Base-by-base conservation (phyloP, 1,140 invertebrate species). In the Pissodes strobi region DNA sequence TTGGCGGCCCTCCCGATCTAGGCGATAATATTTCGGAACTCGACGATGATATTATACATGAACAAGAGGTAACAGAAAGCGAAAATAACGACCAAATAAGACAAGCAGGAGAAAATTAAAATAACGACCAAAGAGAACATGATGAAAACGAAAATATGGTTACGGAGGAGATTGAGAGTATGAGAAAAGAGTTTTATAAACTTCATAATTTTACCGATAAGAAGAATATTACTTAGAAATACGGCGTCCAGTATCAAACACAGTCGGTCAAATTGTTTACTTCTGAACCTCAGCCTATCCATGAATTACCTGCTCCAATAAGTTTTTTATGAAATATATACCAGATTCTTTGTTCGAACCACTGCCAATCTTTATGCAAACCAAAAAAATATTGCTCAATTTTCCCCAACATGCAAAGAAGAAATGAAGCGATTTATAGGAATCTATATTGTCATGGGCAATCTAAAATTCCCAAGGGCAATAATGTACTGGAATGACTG, bases 361-460 rank as follows among this genome's bases (percentile, higher is more conserved):
- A 30, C 22, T 30, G 23, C 51, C 15, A 53, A 53, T 53, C 15
- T 53, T 2, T 53, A 53, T 30, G 51, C 51, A 27, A 53, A 13
- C 9, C 51, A 53, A 27, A 53, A 53, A 30, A 30, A 27, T 5
- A 2, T 27, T 10, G 51, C 51, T 12, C 18, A 30, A 34, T 53
- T 27, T 27, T n/a, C 22, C 10, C 51, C 51, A 21, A n/a, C n/a
- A n/a, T n/a, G n/a, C n/a, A n/a, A n/a, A n/a, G n/a, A n/a, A n/a
- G n/a, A n/a, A n/a, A n/a, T n/a, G n/a, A n/a, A n/a, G n/a, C n/a
- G n/a, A n/a, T n/a, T n/a, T n/a, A n/a, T n/a, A n/a, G n/a, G n/a
- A 34, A 58, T 45, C n/a, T 13, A 46, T 25, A 58, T 58, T 45
- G 21, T 58, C 25, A 58, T 58, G 56, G n/a, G n/a, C n/a, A n/a